Conservation (phyloP, 1,140 invertebrate genomes). For the Propsilocerus akamusi region DNA sequence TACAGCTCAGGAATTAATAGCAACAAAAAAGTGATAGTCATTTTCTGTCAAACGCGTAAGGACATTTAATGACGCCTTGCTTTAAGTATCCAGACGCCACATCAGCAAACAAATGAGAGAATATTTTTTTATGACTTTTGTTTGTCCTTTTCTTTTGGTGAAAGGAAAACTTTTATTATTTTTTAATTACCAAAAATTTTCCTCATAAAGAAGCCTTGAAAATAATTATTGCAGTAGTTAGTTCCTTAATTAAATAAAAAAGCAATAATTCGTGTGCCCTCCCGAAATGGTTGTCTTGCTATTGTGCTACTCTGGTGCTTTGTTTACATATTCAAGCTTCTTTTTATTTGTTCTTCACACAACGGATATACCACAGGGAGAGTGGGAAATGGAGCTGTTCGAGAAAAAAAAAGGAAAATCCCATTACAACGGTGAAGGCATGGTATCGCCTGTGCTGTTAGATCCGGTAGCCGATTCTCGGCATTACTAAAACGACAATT, state of each 20-base stretch:
- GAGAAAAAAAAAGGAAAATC: too few species aligned
- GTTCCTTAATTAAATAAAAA: not conserved
- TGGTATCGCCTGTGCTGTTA: too few species aligned
- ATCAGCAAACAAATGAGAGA: not conserved
- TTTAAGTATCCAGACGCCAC: not conserved
- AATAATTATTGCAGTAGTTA: not conserved
- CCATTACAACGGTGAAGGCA: too few species aligned
- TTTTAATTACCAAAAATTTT: conserved; percentile 1
- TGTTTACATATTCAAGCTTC: too few species aligned
- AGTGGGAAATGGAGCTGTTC: too few species aligned
- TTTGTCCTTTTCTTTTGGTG: not conserved
- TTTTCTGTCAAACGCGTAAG: not conserved
- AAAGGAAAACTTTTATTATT: not conserved
- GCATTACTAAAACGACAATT: too few species aligned
- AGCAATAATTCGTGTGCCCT: not conserved
- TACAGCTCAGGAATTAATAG: too few species aligned
- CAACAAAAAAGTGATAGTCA: not conserved
- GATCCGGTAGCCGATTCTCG: too few species aligned
- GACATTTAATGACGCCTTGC: not conserved
- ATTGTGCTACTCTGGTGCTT: too few species aligned
- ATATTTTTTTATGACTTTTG: not conserved
- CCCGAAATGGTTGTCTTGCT: too few species aligned
- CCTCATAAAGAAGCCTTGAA: not conserved
- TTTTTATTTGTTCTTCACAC: too few species aligned
- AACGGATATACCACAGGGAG: too few species aligned